A percentile compares a stretch with the other conserved stretches of the same genome.
Evolutionary conservation across 2,888 invertebrate species (phyloP).

Genomic region (Agonum fuliginosum): DNA sequence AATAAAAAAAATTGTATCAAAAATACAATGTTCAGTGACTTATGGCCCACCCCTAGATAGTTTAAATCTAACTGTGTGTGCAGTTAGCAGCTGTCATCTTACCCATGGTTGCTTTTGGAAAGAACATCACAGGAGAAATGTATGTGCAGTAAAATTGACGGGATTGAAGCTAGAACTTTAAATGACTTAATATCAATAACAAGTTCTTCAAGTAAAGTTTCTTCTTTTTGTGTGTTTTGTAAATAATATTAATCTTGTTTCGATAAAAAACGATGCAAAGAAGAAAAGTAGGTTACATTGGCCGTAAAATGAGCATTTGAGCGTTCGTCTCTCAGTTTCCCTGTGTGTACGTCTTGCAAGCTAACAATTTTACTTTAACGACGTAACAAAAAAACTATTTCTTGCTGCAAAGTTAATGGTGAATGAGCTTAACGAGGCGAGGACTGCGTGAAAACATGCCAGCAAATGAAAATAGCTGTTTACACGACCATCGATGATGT

Average conservation of each 20-base stretch:
- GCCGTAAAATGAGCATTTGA: slow-evolving; percentile 19
- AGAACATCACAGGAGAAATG: too few species aligned
- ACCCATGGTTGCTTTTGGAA: too few species aligned
- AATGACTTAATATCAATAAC: too few species aligned
- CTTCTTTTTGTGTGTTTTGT: not conserved
- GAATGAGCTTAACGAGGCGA: slow-evolving; percentile 52
- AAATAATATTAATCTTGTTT: not conserved
- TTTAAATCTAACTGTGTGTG: too few species aligned
- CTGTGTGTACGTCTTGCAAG: slow-evolving; percentile 23
- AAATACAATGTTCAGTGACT: too few species aligned
- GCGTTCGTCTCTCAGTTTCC: slow-evolving; percentile 29
- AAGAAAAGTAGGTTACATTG: slow-evolving; percentile 31
- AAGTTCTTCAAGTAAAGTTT: too few species aligned
- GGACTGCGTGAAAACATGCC: slow-evolving; percentile 45
- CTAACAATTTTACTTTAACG: slow-evolving; percentile 53
- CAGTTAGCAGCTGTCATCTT: too few species aligned
- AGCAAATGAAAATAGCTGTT: slow-evolving; percentile 49
- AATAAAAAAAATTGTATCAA: too few species aligned
- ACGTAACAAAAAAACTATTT: slow-evolving; percentile 44
- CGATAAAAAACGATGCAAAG: not conserved
- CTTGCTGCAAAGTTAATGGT: slow-evolving; percentile 50
- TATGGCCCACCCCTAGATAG: too few species aligned
- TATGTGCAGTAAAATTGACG: too few species aligned
- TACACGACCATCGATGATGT: slow-evolving; percentile 41
- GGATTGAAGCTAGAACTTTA: too few species aligned